Conservation (phyloP, 2,797 vertebrate species). For the Poeciliopsis paucimaculata region DNA sequence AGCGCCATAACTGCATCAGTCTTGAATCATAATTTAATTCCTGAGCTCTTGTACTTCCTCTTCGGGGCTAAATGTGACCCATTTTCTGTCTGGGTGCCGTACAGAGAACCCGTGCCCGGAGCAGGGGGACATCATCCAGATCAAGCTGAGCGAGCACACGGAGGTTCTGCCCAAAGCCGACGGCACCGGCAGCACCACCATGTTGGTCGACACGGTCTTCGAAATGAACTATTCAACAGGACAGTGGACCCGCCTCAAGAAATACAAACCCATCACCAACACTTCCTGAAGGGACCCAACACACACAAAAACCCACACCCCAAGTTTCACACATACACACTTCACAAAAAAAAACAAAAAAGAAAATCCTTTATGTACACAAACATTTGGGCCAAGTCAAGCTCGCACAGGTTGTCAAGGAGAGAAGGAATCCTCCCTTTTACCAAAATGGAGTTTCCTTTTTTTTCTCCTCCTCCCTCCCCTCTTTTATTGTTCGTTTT, state of each 20-base stretch:
- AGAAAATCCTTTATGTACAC: constrained; percentile 38
- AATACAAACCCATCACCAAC: constrained; percentile 98
- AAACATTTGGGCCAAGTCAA: constrained; percentile 63
- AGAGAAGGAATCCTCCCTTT: constrained; percentile 62
- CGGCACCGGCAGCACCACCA: constrained; percentile 97
- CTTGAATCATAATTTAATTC: no score
- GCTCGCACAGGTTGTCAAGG: constrained; percentile 42
- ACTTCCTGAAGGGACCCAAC: constrained; percentile 83
- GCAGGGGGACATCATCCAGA: constrained; percentile 99
- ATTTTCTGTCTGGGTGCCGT: not conserved
- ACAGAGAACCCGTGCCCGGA: constrained; percentile 99
- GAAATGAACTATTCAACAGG: constrained; percentile 99
- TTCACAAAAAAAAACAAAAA: constrained; percentile 26
- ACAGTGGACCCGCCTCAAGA: constrained; percentile 99
- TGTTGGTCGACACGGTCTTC: constrained; percentile 98
- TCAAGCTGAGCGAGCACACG: constrained; percentile 98
- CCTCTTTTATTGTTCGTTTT: constrained; percentile 63
- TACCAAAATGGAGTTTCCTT: constrained; percentile 59
- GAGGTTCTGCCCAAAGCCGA: constrained; percentile 95
- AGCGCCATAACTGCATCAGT: not conserved
- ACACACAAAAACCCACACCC: not conserved
- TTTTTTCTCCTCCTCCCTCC: constrained; percentile 38
- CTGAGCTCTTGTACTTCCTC: not conserved
- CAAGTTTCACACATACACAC: constrained; percentile 50
- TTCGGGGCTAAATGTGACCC: not conserved